phyloP scores from a whole-genome alignment of 92 coral and sea anemone genomes.

The Siderastrea radians region DNA sequence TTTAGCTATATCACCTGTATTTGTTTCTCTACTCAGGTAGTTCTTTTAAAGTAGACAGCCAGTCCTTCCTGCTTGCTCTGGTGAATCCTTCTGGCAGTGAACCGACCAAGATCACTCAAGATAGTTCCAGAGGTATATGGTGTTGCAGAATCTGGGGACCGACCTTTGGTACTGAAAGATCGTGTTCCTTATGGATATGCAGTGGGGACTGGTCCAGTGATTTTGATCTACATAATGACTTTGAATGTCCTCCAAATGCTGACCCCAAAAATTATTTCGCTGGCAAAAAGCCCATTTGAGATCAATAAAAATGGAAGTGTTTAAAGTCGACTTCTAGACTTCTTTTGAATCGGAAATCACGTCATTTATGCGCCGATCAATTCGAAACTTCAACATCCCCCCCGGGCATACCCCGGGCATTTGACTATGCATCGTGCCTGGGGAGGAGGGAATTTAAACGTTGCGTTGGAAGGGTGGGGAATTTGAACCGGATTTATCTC shows the following conservation, averaged over 20 bases:
- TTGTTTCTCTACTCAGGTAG: neutral
- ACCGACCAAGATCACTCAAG: slow-evolving; percentile 37
- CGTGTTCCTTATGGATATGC: neutral
- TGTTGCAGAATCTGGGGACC: slow-evolving; percentile 28
- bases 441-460: too few species aligned
- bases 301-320: slow-evolving; percentile 16
- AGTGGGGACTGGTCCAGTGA: neutral
- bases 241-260: slow-evolving; percentile 5
- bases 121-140: neutral
- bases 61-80: slow-evolving; percentile 50
- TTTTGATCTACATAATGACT: neutral
- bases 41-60: neutral
- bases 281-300: slow-evolving; percentile 2
- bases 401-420: too few species aligned
- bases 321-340: neutral
- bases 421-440: too few species aligned
- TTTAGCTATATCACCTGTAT: too few species aligned
- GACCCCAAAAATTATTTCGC: neutral
- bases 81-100: slow-evolving; percentile 38
- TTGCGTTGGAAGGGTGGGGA: too few species aligned
- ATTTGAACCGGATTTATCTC: too few species aligned
- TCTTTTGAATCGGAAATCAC: too few species aligned
- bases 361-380: too few species aligned
- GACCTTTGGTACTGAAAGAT: slow-evolving; percentile 11
- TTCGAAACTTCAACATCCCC: too few species aligned